Base-by-base conservation (phyloP, 2,888 invertebrate genomes). In the Allygus modestus region DNA sequence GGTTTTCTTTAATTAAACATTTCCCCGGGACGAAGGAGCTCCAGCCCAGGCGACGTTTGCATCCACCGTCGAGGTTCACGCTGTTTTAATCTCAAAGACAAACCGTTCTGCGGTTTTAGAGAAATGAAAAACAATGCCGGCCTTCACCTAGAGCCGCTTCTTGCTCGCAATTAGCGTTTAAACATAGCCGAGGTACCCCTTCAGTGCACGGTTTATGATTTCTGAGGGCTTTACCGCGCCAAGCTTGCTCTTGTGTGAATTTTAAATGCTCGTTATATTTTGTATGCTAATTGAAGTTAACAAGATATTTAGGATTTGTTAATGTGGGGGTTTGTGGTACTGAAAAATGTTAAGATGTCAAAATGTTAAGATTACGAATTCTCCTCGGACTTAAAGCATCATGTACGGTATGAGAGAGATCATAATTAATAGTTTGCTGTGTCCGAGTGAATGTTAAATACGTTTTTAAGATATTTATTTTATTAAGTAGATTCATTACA, bases 1-100 rank as follows among this genome's bases (percentile, higher is more conserved):
- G 54, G 79, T 77, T 79, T 79, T 79, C 58, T 79, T 58, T 79
- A 79, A 79, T 79, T 79, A 79, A 79, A 79, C n/a, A n/a, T 79
- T 77, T 79, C 37, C 33, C 51, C 23, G 65, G 17, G 23, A 17
- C 20, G 31, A 28, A 41, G 41, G 23, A 69, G 33, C 31, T 4
- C 37, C 31, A n/a, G n/a, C n/a, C n/a, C n/a, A n/a, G n/a, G n/a
- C 31, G 31, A 37, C 37, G 31, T 65, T 28, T 28, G 31, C 71
- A 9, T 71, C 37, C 26, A 7, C 17, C 43, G 20, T 2, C 58
- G 37, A 31, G 58, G 20, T 79, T 79, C 37, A 79, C 79, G 79
- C 58, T 79, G 20, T 26, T 79, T 79, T 79, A 51, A 79, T 79
- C 79, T 79, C 79, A 79, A 79, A 79, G 79, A 58, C 79, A 58